These are phyloP conservation scores for Armadillidium nasatum DNA, from an alignment of 1,140 invertebrate species.

Conservation along the genomic window DNA sequence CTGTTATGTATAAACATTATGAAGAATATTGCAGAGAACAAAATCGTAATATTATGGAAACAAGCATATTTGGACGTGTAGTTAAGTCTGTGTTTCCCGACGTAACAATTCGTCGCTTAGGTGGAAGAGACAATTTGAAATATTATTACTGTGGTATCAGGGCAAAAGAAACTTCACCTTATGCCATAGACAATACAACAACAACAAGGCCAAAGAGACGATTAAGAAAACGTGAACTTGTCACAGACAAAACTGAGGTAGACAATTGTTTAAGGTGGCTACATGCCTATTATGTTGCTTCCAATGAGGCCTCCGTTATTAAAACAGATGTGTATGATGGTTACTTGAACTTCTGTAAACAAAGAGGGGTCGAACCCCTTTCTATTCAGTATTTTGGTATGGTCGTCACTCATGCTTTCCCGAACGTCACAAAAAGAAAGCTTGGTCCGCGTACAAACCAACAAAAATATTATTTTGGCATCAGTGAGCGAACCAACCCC, in stretches of 20 bases:
- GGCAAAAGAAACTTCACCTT: conserved; percentile 37
- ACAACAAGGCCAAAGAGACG: conserved; percentile 42
- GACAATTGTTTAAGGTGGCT: conserved; percentile 38
- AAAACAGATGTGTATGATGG: conserved; percentile 36
- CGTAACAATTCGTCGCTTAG: conserved; percentile 40
- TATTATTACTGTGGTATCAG: conserved; percentile 44
- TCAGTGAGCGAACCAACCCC: conserved; percentile 32
- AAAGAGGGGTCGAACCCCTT: conserved; percentile 31
- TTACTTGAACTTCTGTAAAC: conserved; percentile 34
- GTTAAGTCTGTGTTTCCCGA: conserved; percentile 43
- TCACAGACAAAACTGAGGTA: conserved; percentile 37
- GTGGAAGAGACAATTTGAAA: conserved; percentile 42
- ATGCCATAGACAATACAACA: conserved; percentile 41
- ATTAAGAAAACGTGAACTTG: conserved; percentile 36
- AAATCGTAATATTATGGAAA: conserved; percentile 41
- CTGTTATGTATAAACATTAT: conserved; percentile 44
- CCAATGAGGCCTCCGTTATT: conserved; percentile 26
- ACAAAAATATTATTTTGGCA: conserved; percentile 42
- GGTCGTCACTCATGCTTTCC: conserved; percentile 36
- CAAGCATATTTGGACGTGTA: conserved; percentile 42
- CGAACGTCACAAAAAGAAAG: conserved; percentile 27
- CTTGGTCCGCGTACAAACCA: conserved; percentile 35
- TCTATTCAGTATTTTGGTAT: conserved; percentile 36
- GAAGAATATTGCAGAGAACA: conserved; percentile 42
- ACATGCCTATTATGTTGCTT: conserved; percentile 30